Evolutionary conservation across 2,888 invertebrate species (phyloP).

Genomic region (Diarsia mendica): DNA sequence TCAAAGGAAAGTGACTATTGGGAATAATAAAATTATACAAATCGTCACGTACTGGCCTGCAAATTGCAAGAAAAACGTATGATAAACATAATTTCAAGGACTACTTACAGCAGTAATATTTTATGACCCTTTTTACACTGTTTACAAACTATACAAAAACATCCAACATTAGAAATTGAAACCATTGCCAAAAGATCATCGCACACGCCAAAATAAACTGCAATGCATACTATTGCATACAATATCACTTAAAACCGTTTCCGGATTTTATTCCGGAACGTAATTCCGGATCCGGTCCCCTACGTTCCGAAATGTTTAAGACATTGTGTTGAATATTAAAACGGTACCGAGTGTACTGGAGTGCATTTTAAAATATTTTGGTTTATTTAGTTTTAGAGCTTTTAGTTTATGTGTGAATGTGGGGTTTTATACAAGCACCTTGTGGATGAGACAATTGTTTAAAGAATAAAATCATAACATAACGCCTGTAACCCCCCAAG

Average conservation of each 20-base stretch:
- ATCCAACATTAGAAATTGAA: slow-evolving; percentile 47
- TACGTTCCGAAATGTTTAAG: slow-evolving; percentile 43
- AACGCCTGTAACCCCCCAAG: no score
- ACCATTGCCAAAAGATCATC: slow-evolving; percentile 41
- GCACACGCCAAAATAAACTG: slow-evolving; percentile 39
- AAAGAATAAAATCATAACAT: not conserved
- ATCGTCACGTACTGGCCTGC: no score
- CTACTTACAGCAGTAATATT: no score
- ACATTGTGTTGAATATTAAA: slow-evolving; percentile 61
- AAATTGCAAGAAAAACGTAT: no score
- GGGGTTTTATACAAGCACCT: not conserved
- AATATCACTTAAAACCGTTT: slow-evolving; percentile 41
- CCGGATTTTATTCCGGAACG: slow-evolving; percentile 44
- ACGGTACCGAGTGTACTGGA: slow-evolving; percentile 13
- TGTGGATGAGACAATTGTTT: not conserved
- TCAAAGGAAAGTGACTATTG: no score
- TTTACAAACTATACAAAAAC: no score
- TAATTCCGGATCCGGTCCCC: slow-evolving; percentile 34
- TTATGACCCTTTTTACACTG: no score
- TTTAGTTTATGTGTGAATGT: slow-evolving; percentile 30
- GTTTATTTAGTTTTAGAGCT: slow-evolving; percentile 29
- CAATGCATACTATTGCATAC: slow-evolving; percentile 38
- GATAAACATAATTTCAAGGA: no score
- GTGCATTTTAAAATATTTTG: slow-evolving; percentile 37
- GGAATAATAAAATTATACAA: no score